Percentiles rank a stretch among this genome's conserved stretches.
Conservation (phyloP, 37 sponge, comb jelly and placozoan genomes). For the Tethya wilhelma region DNA sequence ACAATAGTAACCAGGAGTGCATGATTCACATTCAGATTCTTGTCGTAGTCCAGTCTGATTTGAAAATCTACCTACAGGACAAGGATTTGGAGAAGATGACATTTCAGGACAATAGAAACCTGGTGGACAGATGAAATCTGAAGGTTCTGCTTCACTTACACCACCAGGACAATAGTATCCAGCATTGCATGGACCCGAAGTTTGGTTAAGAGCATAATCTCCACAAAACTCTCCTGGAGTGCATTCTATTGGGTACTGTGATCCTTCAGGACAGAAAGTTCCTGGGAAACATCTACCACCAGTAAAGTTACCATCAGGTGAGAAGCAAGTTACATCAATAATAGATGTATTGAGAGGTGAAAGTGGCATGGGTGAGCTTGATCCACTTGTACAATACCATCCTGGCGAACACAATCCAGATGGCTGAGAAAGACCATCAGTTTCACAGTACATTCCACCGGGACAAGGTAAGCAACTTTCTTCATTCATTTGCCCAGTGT, state of each 20-base stretch:
- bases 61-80: not conserved
- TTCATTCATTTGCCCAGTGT: not conserved
- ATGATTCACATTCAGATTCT: not conserved
- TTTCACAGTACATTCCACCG: not conserved
- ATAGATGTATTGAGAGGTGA: not conserved
- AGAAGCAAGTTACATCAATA: not conserved
- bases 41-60: not conserved
- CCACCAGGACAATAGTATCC: constrained; percentile 4
- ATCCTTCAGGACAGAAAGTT: not conserved
- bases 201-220: not conserved
- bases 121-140: not conserved
- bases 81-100: not conserved
- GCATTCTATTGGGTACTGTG: not conserved
- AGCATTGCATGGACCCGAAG: not conserved
- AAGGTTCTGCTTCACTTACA: not conserved
- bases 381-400: not conserved
- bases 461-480: not conserved
- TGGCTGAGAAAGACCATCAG: not conserved
- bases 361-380: not conserved
- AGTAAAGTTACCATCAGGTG: not conserved
- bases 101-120: not conserved
- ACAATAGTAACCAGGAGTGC: constrained; percentile 3
- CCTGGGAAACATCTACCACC: constrained; percentile 11
- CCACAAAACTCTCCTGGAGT: constrained; percentile 1
- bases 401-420: not conserved